Base-by-base conservation (phyloP, 1,140 invertebrate genomes). In the Drosophila sp. region DNA sequence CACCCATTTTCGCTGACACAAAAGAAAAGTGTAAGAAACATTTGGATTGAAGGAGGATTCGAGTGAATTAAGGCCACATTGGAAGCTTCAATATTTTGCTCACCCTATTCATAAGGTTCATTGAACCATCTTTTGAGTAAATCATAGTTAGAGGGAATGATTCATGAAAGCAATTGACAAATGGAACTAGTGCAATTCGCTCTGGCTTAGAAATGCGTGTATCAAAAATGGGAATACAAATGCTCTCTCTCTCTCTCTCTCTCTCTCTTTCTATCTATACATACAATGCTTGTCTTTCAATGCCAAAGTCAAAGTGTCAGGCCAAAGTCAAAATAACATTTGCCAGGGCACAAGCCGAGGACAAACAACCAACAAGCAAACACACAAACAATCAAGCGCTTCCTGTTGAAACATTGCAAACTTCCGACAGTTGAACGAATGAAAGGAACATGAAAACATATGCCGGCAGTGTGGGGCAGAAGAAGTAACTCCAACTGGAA, bases 391-490 rank as follows among this genome's bases (percentile, higher is more conserved):
- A 80, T 83, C 84, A 80, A 72, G 74, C 76, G 74, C 77, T 89
- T 89, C 84, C 84, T 89, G 84, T 78, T 89, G 77, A 89, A 89
- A 89, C 84, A 89, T 89, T 84, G 84, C 84, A 89, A 89, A 80
- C 84, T 89, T 89, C 84, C 84, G 84, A 84, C 84, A 80, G 72
- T 66, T 85, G 69, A 76, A 79, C 68, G 71, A 69, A 76, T 63
- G 40, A 70, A 60, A 58, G 60, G 25, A 67, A 67, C 69, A 76
- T 64, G 75, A 67, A 79, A 86, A 79, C 83, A 86, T 86, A 87
- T 86, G 83, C 75, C 79, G 41, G 75, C 68, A 62, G 82, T 83
- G 80, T 87, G 83, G 44, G 83, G 83, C 55, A 67, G 67, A 25
- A 60, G 10, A 8, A 65, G 63, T 23, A 60, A 74, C 60, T 57